phyloP scores from a whole-genome alignment of 2,113 vertebrate genomes.

The Struthidea cinerea region DNA sequence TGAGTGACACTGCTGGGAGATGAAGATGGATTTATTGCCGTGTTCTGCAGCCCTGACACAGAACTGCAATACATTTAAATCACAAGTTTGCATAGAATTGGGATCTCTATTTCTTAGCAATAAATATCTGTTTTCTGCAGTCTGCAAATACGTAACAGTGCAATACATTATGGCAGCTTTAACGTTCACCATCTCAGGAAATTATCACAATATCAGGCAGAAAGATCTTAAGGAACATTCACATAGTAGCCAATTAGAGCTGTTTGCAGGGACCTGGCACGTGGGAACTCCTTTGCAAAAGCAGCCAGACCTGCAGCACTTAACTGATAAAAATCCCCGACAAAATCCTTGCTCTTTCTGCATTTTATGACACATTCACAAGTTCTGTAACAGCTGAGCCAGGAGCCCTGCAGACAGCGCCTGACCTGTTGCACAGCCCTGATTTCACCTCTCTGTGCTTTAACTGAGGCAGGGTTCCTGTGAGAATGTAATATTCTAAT shows the following conservation, averaged over 20 bases:
- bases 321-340: not conserved
- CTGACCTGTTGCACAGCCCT: not conserved
- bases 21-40: not conserved
- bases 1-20: not conserved
- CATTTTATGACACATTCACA: not conserved
- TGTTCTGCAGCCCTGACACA: not conserved
- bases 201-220: not conserved
- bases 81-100: not conserved
- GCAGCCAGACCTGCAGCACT: not conserved
- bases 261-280: not conserved
- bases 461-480: not conserved
- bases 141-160: not conserved
- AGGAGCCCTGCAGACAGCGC: not conserved
- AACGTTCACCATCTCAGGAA: not conserved
- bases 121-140: not conserved
- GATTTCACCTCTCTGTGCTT: not conserved
- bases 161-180: not conserved
- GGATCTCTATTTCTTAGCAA: not conserved
- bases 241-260: not conserved
- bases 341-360: not conserved
- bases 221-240: not conserved
- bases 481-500: not conserved
- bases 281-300: not conserved
- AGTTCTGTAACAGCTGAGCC: not conserved
- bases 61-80: not conserved